Evolutionary conservation across 2,113 vertebrate genomes (phyloP), one percentile per base, ranked within the genome.

Genomic region (Antigone vipio): DNA sequence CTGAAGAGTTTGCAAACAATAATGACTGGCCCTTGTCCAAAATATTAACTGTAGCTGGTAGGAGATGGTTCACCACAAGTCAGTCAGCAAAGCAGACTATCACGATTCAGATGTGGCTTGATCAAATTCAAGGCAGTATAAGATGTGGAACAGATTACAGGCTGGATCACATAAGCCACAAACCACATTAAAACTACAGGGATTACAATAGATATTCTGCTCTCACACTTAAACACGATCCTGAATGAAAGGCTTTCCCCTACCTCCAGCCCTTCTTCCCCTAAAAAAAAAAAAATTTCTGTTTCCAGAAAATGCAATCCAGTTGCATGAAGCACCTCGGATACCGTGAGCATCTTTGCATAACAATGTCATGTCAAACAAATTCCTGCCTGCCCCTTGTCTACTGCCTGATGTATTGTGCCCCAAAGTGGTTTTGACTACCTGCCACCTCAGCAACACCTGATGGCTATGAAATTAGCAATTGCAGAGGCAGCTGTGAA

Each of bases 401-500:
- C 93, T 96, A 22, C 74, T 2, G 21, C 84, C 91, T 97, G 95
- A 97, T 92, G 47, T 93, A 96, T 97, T 96, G 85, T 92, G 53
- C 74, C 94, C 89, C 85, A 77, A 95, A 96, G 81, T 8, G 69
- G 34, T 96, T 91, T 95, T 97, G 95, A 96, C 91, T 96, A 86
- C 86, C 87, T 92, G 95, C 88, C 75, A 88, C 92, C 93, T 95
- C 77, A 68, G 85, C 67, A 95, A 44, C 89, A 94, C 91, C 89
- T 19, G 47, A 67, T 73, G 86, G 92, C 91, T 96, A 52, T 84
- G 81, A 94, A 97, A 91, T 95, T 89, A 95, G 58, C 95, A 92
- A 94, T 94, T 92, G 89, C 84, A 94, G 80, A 95, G 93, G 95
- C 95, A 97, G 89, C 93, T 95, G 95, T 82, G 92, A 91, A 95